Evolutionary conservation across 2,113 vertebrate genomes (phyloP), one percentile per base, ranked within the genome.

Genomic region (Corvus cornix): DNA sequence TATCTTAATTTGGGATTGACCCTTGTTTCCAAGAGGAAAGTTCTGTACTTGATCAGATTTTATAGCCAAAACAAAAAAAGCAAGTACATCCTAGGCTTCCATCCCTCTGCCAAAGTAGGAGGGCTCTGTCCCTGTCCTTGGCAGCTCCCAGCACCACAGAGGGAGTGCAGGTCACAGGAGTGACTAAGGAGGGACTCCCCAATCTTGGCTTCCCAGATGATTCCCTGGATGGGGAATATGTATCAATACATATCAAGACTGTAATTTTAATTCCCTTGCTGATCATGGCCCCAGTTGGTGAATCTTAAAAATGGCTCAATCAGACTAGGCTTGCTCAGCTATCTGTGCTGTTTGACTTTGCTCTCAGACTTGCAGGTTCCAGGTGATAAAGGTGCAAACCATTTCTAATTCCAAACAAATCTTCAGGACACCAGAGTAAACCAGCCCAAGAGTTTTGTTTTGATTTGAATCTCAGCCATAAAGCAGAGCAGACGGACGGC

Each of bases 321-420:
- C 96, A 96, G 96, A 97, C 96, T 95, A 97, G 95, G 95, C 96
- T 97, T 97, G 97, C 92, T 98, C 96, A 97, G 97, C 84, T 52
- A 75, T 93, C 93, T 68, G 28, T 35, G 20, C 92, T 59, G 68
- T 97, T 96, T 55, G 93, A 92, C 82, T 96, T 95, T 85, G 89
- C 96, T 87, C 77, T 74, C 91, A 83, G 41, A 81, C 64, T 64
- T 82, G 87, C 95, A 86, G 82, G 79, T 90, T 96, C 87, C 82
- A 87, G 80, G 91, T 58, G 95, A 62, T 73, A 52, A 91, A 91
- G 87, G 90, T 96, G 94, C 94, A 92, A 79, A 80, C 81, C 87
- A 9, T 90, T 82, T 67, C 5, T 35, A 74, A 79, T 93, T 73
- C 23, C 24, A 74, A 92, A 64, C 64, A 53, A 88, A 84, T 70